These are phyloP conservation scores for Platyura marginata DNA, from an alignment of 1,140 invertebrate genomes.

Conservation along the genomic window DNA sequence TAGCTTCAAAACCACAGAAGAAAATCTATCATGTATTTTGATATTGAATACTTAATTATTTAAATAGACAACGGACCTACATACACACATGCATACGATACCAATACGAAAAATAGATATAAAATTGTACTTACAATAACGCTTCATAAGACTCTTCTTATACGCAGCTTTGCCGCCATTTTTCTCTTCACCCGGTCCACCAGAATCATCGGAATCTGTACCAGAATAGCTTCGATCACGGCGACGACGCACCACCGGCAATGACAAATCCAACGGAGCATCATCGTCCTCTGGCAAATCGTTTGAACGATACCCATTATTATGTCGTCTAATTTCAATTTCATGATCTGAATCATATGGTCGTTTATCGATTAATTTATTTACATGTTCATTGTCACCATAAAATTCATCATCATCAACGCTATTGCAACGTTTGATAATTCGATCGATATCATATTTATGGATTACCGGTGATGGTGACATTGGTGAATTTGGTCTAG, in stretches of 20 bases:
- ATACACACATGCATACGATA: no score
- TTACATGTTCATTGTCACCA: slow-evolving; percentile 7
- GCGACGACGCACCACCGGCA: slow-evolving; percentile 12
- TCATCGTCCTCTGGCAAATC: slow-evolving; percentile 17
- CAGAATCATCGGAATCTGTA: slow-evolving; percentile 57
- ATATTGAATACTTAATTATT: no score
- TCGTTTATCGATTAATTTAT: slow-evolving; percentile 7
- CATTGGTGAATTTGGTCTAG: not conserved
- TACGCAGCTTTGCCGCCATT: slow-evolving; percentile 51
- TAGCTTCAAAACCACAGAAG: no score
- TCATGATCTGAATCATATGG: slow-evolving; percentile 11
- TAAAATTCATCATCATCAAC: slow-evolving; percentile 2
- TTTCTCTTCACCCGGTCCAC: slow-evolving; percentile 29
- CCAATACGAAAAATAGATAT: no score
- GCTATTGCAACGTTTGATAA: not conserved
- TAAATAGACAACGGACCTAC: no score
- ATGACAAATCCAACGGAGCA: slow-evolving; percentile 11
- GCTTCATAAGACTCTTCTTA: slow-evolving; percentile 74
- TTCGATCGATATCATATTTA: not conserved
- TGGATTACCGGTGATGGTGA: no score
- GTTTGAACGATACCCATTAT: slow-evolving; percentile 3
- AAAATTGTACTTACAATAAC: slow-evolving; percentile 58
- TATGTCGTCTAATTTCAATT: not conserved
- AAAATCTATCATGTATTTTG: no score
- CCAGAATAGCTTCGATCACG: slow-evolving; percentile 40